Evolutionary conservation across 2,797 vertebrate genomes (phyloP), one percentile per base, ranked within the genome.

Genomic region (Antennarius maculatus): DNA sequence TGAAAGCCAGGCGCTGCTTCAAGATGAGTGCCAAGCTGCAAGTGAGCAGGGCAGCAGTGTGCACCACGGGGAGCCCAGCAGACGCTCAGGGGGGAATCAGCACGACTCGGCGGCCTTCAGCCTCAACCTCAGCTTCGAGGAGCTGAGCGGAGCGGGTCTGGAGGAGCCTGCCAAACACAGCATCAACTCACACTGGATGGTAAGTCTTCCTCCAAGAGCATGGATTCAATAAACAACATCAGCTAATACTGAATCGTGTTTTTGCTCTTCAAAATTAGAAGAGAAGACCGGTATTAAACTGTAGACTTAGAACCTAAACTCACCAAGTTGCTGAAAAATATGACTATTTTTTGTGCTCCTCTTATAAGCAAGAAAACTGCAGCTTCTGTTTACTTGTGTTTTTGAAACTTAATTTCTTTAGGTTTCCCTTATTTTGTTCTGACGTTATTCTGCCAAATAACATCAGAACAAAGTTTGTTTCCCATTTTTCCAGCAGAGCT

Each of bases 101-200:
- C 89, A 62, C 0, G 81, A 88, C 12, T 37, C 64, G 10, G 83
- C 92, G 0, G 87, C 91, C 52, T 99, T 96, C 84, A 95, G 92
- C 2, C 93, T 99, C 47, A 98, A 95, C 90, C 96, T 99, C 81
- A 99, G 98, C 91, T 99, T 99, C 31, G 98, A 99, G 80, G 97
- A 99, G 59, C 94, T 99, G 72, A 97, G 96, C 57, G 93, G 92
- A 0, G 92, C 93, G 0, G 96, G 96, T 29, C 90, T 99, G 14
- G 98, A 99, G 49, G 98, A 99, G 82, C 91, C 94, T 34, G 84
- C 86, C 0, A 94, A 93, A 39, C 93, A 92, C 29, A 93, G 84
- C 86, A 91, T 88, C 79, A 94, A 90, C 79, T 89, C 93, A 2
- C 89, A 90, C 63, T 99, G 97, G 97, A 85, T 86, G 84, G 93